Evolutionary conservation across 2,113 vertebrate species (phyloP).

Genomic region (Aplodontia rufa): DNA sequence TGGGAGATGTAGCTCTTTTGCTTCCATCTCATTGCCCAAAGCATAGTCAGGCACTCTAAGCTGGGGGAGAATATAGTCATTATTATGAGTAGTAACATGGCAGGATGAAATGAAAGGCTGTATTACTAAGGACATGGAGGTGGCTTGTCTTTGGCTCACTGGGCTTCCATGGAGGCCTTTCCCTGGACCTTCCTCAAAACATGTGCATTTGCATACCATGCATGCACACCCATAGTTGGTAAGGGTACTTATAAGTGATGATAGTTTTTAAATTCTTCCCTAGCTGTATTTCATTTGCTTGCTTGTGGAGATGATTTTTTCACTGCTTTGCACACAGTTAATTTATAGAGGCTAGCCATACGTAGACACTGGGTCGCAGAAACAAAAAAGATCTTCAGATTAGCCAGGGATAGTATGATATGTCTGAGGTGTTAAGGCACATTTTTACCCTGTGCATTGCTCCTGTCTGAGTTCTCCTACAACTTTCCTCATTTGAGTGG

Average conservation of each 20-base stretch:
- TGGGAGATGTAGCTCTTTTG: neutral
- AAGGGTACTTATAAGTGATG: neutral
- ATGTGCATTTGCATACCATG: neutral
- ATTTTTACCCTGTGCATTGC: neutral
- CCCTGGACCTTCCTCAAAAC: neutral
- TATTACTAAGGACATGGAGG: neutral
- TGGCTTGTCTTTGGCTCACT: neutral
- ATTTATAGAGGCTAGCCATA: neutral
- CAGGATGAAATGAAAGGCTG: neutral
- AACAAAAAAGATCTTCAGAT: neutral
- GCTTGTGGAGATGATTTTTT: slow-evolving; percentile 26
- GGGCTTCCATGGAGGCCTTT: neutral
- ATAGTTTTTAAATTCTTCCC: neutral
- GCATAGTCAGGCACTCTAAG: neutral
- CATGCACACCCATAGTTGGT: neutral
- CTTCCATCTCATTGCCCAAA: neutral
- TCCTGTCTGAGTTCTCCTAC: neutral
- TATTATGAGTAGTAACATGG: neutral
- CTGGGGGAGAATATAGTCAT: neutral
- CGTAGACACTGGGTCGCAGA: neutral
- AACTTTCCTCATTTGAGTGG: neutral
- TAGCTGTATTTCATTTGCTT: slow-evolving; percentile 29
- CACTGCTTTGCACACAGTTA: neutral
- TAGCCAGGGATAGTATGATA: neutral
- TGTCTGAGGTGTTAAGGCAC: neutral